Evolutionary conservation across 1,140 invertebrate species (phyloP).

Genomic region (Lasioglossum baleicum): DNA sequence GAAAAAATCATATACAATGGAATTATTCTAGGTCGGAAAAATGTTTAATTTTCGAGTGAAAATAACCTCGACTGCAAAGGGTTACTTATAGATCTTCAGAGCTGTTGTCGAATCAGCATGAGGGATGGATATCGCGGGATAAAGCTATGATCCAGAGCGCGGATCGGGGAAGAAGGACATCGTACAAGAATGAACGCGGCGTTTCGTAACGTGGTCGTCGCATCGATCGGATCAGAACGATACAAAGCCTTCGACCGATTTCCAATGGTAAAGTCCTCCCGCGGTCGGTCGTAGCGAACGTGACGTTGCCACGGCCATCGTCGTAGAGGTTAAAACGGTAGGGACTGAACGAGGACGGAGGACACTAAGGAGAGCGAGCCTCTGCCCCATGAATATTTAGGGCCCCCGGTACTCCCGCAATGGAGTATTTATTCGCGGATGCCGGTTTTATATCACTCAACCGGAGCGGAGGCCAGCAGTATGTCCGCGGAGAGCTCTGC

Average conservation of each 20-base stretch:
- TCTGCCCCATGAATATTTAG: slow-evolving; percentile 65
- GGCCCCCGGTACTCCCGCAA: slow-evolving; percentile 58
- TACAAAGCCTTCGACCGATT: slow-evolving; percentile 41
- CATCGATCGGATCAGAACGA: slow-evolving; percentile 43
- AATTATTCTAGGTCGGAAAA: no score
- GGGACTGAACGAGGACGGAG: slow-evolving; percentile 29
- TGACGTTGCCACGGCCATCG: slow-evolving; percentile 35
- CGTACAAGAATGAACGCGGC: slow-evolving; percentile 9
- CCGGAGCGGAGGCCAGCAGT: slow-evolving; percentile 17
- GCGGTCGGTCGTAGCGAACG: slow-evolving; percentile 40
- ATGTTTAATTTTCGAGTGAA: no score
- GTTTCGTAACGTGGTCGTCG: slow-evolving; percentile 39
- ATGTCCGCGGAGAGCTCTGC: slow-evolving; percentile 34
- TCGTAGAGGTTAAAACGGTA: slow-evolving; percentile 34
- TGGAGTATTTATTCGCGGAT: slow-evolving; percentile 67
- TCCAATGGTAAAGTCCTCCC: slow-evolving; percentile 39
- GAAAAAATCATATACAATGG: no score
- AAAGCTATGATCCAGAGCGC: not conserved
- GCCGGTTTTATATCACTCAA: slow-evolving; percentile 69
- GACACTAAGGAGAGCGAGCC: slow-evolving; percentile 46
- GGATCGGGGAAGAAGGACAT: not conserved
- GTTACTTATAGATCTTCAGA: not conserved
- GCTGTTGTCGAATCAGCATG: not conserved
- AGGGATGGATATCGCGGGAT: not conserved
- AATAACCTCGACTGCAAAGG: no score